Evolutionary conservation across 2,113 vertebrate genomes (phyloP).

Genomic region (Chaetodon trifascialis): DNA sequence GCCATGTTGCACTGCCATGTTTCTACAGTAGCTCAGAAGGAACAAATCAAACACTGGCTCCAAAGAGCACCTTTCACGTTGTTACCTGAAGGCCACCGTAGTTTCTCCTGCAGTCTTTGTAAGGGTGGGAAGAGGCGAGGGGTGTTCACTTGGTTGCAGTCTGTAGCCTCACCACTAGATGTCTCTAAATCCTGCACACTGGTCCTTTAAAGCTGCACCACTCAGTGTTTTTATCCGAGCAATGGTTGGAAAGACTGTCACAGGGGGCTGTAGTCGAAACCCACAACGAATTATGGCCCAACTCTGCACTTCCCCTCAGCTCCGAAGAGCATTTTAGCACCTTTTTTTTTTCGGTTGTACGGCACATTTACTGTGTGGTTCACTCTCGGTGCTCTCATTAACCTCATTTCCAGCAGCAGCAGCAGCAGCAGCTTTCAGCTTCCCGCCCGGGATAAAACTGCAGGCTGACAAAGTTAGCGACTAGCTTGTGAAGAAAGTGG

Average conservation of each 20-base stretch:
- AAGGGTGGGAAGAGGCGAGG: no score
- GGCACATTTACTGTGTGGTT: neutral
- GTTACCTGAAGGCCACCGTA: no score
- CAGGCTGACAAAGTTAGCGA: neutral
- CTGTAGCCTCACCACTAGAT: no score
- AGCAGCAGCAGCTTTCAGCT: neutral
- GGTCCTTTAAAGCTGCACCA: no score
- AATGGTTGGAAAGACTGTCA: neutral
- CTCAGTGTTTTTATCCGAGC: neutral
- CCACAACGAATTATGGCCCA: neutral
- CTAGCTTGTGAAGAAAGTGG: neutral
- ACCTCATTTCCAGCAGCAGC: slow-evolving; percentile 8
- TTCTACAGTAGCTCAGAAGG: no score
- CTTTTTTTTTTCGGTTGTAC: no score
- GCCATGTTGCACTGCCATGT: no score
- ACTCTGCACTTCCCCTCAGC: neutral
- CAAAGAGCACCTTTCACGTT: no score
- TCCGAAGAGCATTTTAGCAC: neutral
- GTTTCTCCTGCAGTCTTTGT: no score
- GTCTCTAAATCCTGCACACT: no score
- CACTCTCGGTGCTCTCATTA: neutral
- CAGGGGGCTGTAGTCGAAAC: neutral
- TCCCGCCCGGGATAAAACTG: neutral
- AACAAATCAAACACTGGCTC: no score
- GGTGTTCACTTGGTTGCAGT: no score